Evolutionary conservation across 2,888 invertebrate genomes (phyloP).

Genomic region (Pogonocherus hispidulus): DNA sequence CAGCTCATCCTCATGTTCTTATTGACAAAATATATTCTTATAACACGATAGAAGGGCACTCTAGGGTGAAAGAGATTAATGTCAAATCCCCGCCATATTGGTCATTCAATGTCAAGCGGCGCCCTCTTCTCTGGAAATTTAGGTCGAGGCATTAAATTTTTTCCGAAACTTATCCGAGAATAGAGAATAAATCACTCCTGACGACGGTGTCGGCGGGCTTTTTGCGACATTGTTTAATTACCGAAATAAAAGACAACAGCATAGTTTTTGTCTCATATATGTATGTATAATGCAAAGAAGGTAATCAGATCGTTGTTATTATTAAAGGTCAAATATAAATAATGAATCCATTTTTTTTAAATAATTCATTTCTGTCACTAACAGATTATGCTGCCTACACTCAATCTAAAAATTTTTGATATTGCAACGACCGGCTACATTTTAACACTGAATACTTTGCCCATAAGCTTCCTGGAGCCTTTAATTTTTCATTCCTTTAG

Average conservation of each 20-base stretch:
- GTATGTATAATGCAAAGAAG: background rate
- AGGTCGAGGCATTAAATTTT: slow-evolving; percentile 32
- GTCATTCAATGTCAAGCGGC: slow-evolving; percentile 28
- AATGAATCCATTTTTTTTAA: too few species aligned
- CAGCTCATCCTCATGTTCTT: slow-evolving; percentile 12
- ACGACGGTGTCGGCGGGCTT: background rate
- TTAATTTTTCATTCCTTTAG: too few species aligned
- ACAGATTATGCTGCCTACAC: too few species aligned
- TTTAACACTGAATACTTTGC: too few species aligned
- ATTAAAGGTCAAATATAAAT: too few species aligned
- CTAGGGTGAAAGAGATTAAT: slow-evolving; percentile 34
- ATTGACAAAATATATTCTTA: slow-evolving; percentile 32
- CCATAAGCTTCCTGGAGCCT: too few species aligned
- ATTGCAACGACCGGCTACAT: too few species aligned
- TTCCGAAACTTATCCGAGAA: slow-evolving; percentile 7
- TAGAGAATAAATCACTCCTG: slow-evolving; percentile 20
- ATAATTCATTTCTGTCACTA: too few species aligned
- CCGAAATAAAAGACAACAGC: background rate
- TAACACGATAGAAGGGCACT: slow-evolving; percentile 30
- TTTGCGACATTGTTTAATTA: background rate
- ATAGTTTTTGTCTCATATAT: background rate
- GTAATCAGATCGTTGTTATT: too few species aligned
- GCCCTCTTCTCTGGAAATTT: slow-evolving; percentile 28
- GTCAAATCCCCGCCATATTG: slow-evolving; percentile 27
- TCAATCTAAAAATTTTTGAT: too few species aligned